Conservation (phyloP, 2,797 vertebrate genomes). For the Caiman crocodilus region DNA sequence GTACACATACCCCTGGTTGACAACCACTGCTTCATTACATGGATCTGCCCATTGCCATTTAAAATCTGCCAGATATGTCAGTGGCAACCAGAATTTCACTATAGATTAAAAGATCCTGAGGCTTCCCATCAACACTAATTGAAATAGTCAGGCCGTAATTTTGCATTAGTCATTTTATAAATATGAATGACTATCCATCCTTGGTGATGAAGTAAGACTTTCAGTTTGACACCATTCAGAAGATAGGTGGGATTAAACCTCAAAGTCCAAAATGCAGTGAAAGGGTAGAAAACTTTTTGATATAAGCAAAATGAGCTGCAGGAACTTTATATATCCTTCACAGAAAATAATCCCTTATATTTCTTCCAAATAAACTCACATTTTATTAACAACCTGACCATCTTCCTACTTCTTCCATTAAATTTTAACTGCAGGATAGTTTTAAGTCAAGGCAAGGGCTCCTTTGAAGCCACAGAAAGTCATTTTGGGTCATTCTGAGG, state of each 20-base stretch:
- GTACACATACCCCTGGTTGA: no score
- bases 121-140: background rate
- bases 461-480: background rate
- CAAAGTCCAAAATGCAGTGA: background rate
- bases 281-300: background rate
- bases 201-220: background rate
- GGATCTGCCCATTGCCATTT: background rate
- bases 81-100: background rate
- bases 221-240: background rate
- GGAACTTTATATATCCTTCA: background rate
- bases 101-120: background rate
- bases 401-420: background rate
- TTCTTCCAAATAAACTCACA: background rate
- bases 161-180: background rate
- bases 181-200: background rate
- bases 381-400: background rate
- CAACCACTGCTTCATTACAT: background rate
- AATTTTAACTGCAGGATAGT: background rate
- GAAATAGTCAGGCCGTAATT: background rate
- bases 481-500: background rate
- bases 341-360: background rate
- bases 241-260: background rate
- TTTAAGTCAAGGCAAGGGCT: background rate
- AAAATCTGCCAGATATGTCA: background rate
- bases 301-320: background rate